phyloP scores from a whole-genome alignment of 2,797 vertebrate species.

The Lagorchestes hirsutus region DNA sequence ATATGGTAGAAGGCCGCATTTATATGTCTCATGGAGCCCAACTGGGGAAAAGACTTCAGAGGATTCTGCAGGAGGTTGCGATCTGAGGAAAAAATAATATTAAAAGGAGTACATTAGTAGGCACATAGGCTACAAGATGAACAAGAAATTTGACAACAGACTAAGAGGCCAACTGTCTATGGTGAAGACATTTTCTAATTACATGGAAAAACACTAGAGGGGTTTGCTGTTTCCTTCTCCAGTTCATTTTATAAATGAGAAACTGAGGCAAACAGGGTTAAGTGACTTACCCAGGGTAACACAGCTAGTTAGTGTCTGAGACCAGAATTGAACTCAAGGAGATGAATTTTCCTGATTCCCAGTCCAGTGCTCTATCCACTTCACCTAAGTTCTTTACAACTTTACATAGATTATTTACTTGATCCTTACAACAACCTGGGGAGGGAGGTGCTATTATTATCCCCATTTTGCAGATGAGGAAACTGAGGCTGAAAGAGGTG shows the following conservation, averaged over 20 bases:
- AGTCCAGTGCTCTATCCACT: neutral
- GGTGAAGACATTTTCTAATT: neutral
- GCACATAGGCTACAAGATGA: neutral
- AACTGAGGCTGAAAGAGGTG: neutral
- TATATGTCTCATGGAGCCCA: neutral
- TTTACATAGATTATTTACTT: neutral
- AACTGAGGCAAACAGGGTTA: neutral
- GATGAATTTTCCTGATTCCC: neutral
- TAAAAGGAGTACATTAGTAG: neutral
- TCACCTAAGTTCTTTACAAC: neutral
- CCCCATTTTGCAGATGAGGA: neutral
- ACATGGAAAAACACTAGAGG: neutral
- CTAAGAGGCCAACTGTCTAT: neutral
- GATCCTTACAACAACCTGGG: neutral
- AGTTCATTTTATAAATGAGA: neutral
- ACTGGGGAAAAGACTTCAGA: neutral
- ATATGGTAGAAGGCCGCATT: neutral
- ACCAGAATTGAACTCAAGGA: neutral
- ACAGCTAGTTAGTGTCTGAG: neutral
- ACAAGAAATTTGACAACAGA: neutral
- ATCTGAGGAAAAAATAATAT: neutral
- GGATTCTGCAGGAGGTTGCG: neutral
- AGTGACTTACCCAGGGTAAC: neutral
- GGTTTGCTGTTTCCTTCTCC: neutral
- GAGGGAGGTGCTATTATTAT: neutral